Evolutionary conservation across 2,888 invertebrate genomes (phyloP).

Genomic region (Netelia inedita): DNA sequence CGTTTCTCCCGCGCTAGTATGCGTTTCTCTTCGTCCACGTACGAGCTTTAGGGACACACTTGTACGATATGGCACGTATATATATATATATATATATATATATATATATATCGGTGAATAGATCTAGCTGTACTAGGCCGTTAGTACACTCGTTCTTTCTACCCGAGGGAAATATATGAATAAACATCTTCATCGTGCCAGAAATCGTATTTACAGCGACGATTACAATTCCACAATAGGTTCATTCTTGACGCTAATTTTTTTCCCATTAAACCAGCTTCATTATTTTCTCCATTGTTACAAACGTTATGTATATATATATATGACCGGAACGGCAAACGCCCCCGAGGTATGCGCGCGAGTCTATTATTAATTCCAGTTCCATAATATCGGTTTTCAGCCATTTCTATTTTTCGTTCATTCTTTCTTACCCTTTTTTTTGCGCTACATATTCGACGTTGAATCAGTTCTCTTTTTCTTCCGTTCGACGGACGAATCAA

Average conservation of each 20-base stretch:
- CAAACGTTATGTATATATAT: neutral
- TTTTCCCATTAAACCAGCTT: conserved; percentile 7
- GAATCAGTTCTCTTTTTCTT: conserved; percentile 15
- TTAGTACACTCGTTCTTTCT: conserved; percentile 10
- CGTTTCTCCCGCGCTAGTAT: conserved; percentile 9
- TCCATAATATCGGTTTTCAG: conserved; percentile 50
- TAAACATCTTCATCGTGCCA: conserved; percentile 42
- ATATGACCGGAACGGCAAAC: neutral
- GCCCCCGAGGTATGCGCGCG: neutral
- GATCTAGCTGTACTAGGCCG: neutral
- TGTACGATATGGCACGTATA: neutral
- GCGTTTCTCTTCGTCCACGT: neutral
- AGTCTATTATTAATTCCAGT: conserved; percentile 40
- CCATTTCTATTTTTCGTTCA: neutral
- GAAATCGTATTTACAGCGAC: conserved; percentile 42
- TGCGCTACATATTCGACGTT: neutral
- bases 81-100: conserved; percentile 8
- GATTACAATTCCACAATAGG: conserved; percentile 46
- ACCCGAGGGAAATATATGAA: neutral
- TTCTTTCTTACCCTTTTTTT: neutral
- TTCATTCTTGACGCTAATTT: conserved; percentile 5
- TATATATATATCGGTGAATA: conserved; percentile 6
- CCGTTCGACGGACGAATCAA: conserved; percentile 14
- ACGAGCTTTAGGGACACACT: neutral
- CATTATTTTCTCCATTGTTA: conserved; percentile 44